These are phyloP conservation scores for Euthynnus affinis DNA, from an alignment of 2,797 vertebrate genomes.

Conservation along the genomic window DNA sequence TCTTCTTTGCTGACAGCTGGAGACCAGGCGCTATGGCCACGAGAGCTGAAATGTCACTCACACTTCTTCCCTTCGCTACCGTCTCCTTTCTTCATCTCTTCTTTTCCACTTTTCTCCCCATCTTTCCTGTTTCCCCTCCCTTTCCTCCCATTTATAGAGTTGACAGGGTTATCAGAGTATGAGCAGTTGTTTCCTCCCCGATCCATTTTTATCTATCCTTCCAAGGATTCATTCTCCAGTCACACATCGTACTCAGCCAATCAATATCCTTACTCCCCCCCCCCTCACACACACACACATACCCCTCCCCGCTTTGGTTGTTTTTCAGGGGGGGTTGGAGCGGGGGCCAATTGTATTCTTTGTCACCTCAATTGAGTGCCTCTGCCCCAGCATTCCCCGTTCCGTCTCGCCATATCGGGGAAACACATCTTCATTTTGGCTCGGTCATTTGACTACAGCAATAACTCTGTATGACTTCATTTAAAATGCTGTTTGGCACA, in stretches of 20 bases:
- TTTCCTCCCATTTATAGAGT: conserved; percentile 44
- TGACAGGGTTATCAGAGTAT: conserved; percentile 66
- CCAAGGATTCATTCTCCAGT: conserved; percentile 61
- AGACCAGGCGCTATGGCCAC: background rate
- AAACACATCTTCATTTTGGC: conserved; percentile 71
- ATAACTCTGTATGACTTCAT: conserved; percentile 73
- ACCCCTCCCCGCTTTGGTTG: conserved; percentile 23
- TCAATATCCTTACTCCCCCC: conserved; percentile 32
- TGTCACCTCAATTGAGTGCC: conserved; percentile 64
- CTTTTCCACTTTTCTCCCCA: conserved; percentile 9
- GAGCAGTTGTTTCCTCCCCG: conserved; percentile 44
- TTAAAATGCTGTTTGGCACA: conserved; percentile 69
- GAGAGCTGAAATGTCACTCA: conserved; percentile 68
- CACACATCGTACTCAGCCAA: conserved; percentile 52
- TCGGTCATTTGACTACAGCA: conserved; percentile 69
- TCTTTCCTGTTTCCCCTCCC: conserved; percentile 39
- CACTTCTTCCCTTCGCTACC: conserved; percentile 32
- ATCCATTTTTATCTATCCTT: conserved; percentile 65
- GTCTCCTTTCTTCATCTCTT: conserved; percentile 63
- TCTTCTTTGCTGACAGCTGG: conserved; percentile 48
- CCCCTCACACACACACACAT: too few species aligned
- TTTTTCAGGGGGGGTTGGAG: conserved; percentile 46
- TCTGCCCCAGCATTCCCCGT: background rate
- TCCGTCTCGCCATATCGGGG: conserved; percentile 63
- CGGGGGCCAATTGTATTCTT: conserved; percentile 69